Base-by-base conservation (phyloP, 1,140 invertebrate species). In the Portunus trituberculatus region DNA sequence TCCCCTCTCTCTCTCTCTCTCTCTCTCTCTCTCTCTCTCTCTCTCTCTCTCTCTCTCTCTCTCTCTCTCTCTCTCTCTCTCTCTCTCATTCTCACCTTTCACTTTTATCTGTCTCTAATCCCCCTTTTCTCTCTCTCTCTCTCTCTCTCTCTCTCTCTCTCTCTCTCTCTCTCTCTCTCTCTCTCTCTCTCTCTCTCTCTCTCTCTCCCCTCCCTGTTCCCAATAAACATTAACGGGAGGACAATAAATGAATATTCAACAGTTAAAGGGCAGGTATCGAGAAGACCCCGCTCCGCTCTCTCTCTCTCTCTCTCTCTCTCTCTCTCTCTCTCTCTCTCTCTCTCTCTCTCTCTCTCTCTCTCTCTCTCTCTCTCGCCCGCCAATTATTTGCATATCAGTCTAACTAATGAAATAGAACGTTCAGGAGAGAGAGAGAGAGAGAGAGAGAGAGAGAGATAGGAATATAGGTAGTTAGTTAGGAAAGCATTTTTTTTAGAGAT, bases 11-110 rank as follows among this genome's bases (percentile, higher is more conserved):
- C 46, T 91, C 14, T 91, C 89, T 59, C 0, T 91, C 89, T 91
- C 45, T 52, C 89, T 91, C 45, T 91, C 2, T 46, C 46, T 91
- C 89, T 91, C 4, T 91, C 46, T 91, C 45, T 91, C 89, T 91
- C 2, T 46, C 52, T 67, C 6, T 31, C 16, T 67, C 28, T 29
- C 48, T 14, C 20, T 25, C 10, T 32, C 10, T 12, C 25, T 20
- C 31, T 32, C 31, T 25, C 31, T 25, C 84, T 25, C 31, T 2
- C 10, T 20, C 20, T 4, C 31, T 87, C 28, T 12, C 83, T 4
- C 83, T 84, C 4, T 28, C 0, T 32, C 83, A 3, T n/a, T 84
- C 14, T n/a, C 20, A 25, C 28, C 83, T 28, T 84, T 25, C 25
- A 6, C 25, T 84, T 84, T 31, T 84, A 7, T 6, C 25, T n/a